phyloP scores from a whole-genome alignment of 2,113 vertebrate species.

The Glareola pratincola region DNA sequence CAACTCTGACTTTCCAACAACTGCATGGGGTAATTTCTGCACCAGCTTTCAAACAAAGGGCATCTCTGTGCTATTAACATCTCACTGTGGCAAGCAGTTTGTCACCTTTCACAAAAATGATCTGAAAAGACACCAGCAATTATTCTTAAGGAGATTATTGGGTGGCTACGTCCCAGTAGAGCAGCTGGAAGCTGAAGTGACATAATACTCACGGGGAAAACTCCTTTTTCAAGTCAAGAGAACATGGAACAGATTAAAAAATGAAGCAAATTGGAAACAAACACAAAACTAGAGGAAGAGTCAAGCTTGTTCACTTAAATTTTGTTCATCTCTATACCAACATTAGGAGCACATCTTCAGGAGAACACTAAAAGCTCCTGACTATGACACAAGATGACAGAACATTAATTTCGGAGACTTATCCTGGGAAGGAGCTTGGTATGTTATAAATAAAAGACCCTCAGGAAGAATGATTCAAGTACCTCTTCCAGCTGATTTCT shows the following conservation, averaged over 20 bases:
- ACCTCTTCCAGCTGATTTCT: not conserved
- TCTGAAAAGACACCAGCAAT: constrained; percentile 79
- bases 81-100: constrained; percentile 68
- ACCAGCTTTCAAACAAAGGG: constrained; percentile 68
- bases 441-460: not conserved
- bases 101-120: constrained; percentile 74
- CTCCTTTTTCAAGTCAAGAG: not conserved
- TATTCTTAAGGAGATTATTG: constrained; percentile 71
- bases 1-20: constrained; percentile 57
- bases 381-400: not conserved
- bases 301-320: not conserved
- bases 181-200: constrained; percentile 25
- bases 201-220: constrained; percentile 15
- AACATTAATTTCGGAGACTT: not conserved
- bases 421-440: not conserved
- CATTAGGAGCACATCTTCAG: not conserved
- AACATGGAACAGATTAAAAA: not conserved
- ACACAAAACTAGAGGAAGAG: not conserved
- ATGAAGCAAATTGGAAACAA: not conserved
- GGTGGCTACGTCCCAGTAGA: constrained; percentile 52
- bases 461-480: not conserved
- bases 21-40: constrained; percentile 49
- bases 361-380: not conserved
- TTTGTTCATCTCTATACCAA: not conserved
- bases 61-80: constrained; percentile 72